Percentiles rank a stretch among this genome's conserved stretches.
Conservation (phyloP, 1,140 invertebrate species). For the Drosophila persimilis region DNA sequence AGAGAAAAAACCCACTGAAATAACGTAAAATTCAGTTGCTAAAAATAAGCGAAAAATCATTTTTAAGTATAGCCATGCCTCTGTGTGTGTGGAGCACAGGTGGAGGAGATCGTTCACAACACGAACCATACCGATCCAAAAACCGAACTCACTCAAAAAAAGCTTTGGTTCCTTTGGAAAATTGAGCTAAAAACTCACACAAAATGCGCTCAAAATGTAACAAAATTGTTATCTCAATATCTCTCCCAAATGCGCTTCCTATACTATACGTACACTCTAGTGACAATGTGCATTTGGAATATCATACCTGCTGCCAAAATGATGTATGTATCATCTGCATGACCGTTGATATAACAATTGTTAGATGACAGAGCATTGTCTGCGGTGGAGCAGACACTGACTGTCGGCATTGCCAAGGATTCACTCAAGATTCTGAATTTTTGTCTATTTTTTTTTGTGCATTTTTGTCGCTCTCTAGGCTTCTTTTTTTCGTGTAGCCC, state of each 20-base stretch:
- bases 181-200: slow-evolving; percentile 28
- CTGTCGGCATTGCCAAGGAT: slow-evolving; percentile 70
- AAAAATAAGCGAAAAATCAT: slow-evolving; percentile 81
- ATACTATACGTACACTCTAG: not conserved
- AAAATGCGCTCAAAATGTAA: slow-evolving; percentile 22
- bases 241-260: not conserved
- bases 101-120: slow-evolving; percentile 53
- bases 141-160: slow-evolving; percentile 50
- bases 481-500: slow-evolving; percentile 53
- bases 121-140: slow-evolving; percentile 4
- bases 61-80: slow-evolving; percentile 58
- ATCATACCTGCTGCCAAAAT: slow-evolving; percentile 32
- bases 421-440: slow-evolving; percentile 59
- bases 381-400: slow-evolving; percentile 50
- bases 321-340: not conserved
- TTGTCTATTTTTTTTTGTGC: slow-evolving; percentile 32
- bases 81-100: slow-evolving; percentile 52
- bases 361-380: slow-evolving; percentile 71
- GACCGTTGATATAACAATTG: slow-evolving; percentile 74
- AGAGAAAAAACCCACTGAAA: slow-evolving; percentile 40
- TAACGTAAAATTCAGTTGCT: slow-evolving; percentile 70
- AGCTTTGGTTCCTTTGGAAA: slow-evolving; percentile 60
- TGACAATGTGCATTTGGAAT: slow-evolving; percentile 15
- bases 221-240: slow-evolving; percentile 30
- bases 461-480: slow-evolving; percentile 30